phyloP scores from a whole-genome alignment of 2,113 vertebrate genomes.

The Penelope pileata region DNA sequence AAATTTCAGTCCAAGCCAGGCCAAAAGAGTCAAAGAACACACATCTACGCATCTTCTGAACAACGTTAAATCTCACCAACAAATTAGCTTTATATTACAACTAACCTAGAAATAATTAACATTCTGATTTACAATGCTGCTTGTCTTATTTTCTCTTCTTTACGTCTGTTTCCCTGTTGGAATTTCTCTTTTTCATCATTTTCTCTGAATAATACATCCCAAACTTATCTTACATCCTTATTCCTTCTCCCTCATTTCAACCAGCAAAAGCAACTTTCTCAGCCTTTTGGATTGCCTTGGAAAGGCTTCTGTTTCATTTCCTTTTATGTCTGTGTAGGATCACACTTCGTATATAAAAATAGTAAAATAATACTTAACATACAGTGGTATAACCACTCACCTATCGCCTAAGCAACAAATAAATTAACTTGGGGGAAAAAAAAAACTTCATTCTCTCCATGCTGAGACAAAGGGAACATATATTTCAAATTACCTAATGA shows the following conservation, averaged over 20 bases:
- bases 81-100: not conserved
- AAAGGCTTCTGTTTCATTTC: not conserved
- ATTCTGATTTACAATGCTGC: not conserved
- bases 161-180: not conserved
- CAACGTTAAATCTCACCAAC: not conserved
- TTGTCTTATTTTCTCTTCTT: not conserved
- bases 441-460: not conserved
- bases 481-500: not conserved
- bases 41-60: not conserved
- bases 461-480: not conserved
- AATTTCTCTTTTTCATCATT: not conserved
- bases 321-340: not conserved
- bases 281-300: not conserved
- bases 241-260: not conserved
- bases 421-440: not conserved
- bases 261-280: not conserved
- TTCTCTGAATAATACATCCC: not conserved
- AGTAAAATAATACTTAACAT: not conserved
- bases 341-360: not conserved
- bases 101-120: not conserved
- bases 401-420: constrained; percentile 43
- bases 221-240: not conserved
- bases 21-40: not conserved
- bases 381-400: not conserved
- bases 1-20: not conserved